These are phyloP conservation scores for Callyntrura sp. DNA, from an alignment of 2,888 invertebrate genomes.

Conservation along the genomic window DNA sequence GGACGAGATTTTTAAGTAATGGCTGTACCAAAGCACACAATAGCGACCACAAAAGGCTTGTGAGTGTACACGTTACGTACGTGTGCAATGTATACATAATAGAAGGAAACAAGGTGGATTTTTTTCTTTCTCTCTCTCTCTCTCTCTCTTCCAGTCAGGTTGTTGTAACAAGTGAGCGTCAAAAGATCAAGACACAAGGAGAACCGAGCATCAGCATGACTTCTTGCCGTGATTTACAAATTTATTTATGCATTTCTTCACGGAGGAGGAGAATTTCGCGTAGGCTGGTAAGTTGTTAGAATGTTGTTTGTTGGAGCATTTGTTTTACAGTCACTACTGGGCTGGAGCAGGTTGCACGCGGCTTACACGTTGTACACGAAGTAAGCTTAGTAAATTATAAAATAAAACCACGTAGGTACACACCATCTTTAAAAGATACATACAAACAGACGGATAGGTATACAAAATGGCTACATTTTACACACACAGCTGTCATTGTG, in stretches of 20 bases:
- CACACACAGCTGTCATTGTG: not conserved
- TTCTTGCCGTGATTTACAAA: slow-evolving; percentile 51
- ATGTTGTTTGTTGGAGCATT: not conserved
- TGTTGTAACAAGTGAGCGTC: not conserved
- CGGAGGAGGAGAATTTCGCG: slow-evolving; percentile 53
- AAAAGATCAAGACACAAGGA: slow-evolving; percentile 35
- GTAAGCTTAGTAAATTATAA: no score
- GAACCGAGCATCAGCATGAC: slow-evolving; percentile 46
- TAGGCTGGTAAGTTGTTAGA: slow-evolving; percentile 65
- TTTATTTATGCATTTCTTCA: slow-evolving; percentile 42
- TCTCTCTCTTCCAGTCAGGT: slow-evolving; percentile 30
- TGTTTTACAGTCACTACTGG: slow-evolving; percentile 11
- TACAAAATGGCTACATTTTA: no score
- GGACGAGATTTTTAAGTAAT: slow-evolving; percentile 25
- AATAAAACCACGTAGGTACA: no score
- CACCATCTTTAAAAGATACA: no score
- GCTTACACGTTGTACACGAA: slow-evolving; percentile 27
- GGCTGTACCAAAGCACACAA: not conserved
- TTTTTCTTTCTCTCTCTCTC: no score
- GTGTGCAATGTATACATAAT: no score
- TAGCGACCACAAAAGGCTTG: not conserved
- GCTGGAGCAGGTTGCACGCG: not conserved
- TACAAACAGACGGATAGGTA: no score
- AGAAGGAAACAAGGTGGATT: not conserved
- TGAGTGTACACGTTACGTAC: no score